Base-by-base conservation (phyloP, 2,113 vertebrate genomes). In the Hippopotamus amphibius region DNA sequence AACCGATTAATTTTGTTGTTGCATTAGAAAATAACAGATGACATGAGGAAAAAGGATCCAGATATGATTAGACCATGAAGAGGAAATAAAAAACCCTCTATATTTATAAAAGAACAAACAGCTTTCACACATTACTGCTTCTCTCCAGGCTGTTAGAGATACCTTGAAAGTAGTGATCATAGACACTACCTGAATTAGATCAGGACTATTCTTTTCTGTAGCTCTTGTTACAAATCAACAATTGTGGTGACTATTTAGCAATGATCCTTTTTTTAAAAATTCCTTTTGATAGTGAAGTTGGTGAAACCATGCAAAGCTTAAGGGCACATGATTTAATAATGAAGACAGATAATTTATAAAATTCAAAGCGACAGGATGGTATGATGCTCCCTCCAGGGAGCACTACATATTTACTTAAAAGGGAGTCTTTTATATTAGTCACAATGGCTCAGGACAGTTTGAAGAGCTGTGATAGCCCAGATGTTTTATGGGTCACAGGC, bases 1-100 rank as follows among this genome's bases (percentile, higher is more conserved):
- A 92, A 84, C 55, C 82, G 90, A 84, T 48, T 82, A 91, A 63
- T 97, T 83, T 96, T 72, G n/a, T 95, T 96, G n/a, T 82, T 95
- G 68, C 21, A 43, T 74, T 90, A 63, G 48, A 88, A 86, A 89
- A 69, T 71, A 95, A 65, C 50, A 84, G 93, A 96, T 92, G 65
- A 61, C 22, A 43, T 8, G 26, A 74, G 8, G n/a, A 69, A 68
- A 71, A 68, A 69, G 43, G 28, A 76, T 90, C 26, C 89, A 90
- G 65, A 68, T 80, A 82, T n/a, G 12, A 93, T 93, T 95, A 96
- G 59, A 90, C 89, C 57, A 53, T 80, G n/a, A 61, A 88, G 50
- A 90, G 87, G 10, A 33, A 80, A 57, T 37, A 37, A 88, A 46
- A 50, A 81, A 13, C 43, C 28, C 12, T 77, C 28, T 43, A 1